Conservation (phyloP, 64 coral and sea anemone genomes). For the Montipora cactus region DNA sequence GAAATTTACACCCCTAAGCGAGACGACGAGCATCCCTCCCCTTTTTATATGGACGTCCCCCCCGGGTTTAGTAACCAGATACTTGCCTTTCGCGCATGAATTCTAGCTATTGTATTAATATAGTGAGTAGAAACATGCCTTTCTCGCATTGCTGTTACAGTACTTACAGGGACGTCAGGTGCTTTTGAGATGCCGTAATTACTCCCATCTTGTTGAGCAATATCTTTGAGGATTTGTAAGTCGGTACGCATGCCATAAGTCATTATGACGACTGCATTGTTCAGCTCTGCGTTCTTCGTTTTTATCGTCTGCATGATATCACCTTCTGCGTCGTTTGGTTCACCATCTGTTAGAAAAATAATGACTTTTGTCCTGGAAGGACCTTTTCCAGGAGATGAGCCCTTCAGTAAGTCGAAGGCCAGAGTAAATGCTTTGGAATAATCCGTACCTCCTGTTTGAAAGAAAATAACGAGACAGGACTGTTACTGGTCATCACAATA, state of each 20-base stretch:
- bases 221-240: neutral
- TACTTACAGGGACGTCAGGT: constrained; percentile 42
- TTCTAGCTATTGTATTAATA: too few relatives aligned
- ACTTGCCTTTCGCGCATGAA: too few relatives aligned
- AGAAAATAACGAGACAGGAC: neutral
- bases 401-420: constrained; percentile 55
- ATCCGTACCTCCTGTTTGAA: constrained; percentile 3
- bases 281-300: constrained; percentile 41
- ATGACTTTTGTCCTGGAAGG: constrained; percentile 53
- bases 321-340: neutral
- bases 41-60: too few relatives aligned
- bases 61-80: too few relatives aligned
- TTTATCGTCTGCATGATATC: constrained; percentile 10
- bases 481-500: too few relatives aligned
- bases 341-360: constrained; percentile 59
- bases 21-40: too few relatives aligned
- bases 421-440: constrained; percentile 30
- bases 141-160: too few relatives aligned
- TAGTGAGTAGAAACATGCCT: too few relatives aligned
- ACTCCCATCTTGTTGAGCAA: constrained; percentile 31
- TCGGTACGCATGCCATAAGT: constrained; percentile 51
- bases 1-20: too few relatives aligned
- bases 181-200: neutral
- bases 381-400: neutral
- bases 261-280: constrained; percentile 44